These are phyloP conservation scores for Alsophila aescularia DNA, from an alignment of 2,888 invertebrate species.

Conservation along the genomic window DNA sequence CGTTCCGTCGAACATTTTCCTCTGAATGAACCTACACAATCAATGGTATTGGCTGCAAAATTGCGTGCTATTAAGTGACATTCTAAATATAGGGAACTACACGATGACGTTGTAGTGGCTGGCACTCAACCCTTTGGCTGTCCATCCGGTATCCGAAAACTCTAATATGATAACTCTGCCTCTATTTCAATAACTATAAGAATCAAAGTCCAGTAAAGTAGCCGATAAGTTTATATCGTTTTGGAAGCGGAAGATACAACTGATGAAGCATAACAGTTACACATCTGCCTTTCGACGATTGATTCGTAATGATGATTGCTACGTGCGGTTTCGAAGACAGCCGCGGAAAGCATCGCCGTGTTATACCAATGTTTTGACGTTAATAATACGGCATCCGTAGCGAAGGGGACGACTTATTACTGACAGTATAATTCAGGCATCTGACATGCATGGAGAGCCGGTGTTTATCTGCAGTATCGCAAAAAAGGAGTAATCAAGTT, in stretches of 20 bases:
- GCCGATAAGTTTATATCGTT: constrained; percentile 17
- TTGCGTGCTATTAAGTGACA: constrained; percentile 80
- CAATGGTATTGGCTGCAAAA: constrained; percentile 77
- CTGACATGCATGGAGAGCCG: constrained; percentile 51
- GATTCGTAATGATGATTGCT: constrained; percentile 52
- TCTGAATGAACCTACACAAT: constrained; percentile 80
- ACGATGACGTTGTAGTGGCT: constrained; percentile 66
- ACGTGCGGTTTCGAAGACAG: constrained; percentile 67
- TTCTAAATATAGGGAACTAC: constrained; percentile 78
- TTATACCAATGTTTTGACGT: constrained; percentile 66
- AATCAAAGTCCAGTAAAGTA: constrained; percentile 28
- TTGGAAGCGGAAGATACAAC: constrained; percentile 53
- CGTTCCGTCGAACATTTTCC: constrained; percentile 80
- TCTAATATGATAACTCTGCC: constrained; percentile 35
- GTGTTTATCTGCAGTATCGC: constrained; percentile 37
- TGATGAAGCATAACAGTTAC: constrained; percentile 78
- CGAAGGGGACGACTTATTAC: constrained; percentile 65
- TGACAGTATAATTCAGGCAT: constrained; percentile 61
- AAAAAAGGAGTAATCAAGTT: constrained; percentile 36
- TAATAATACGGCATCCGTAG: constrained; percentile 69
- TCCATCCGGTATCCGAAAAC: constrained; percentile 43
- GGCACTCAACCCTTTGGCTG: constrained; percentile 63
- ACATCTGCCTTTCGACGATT: constrained; percentile 54
- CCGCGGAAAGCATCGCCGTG: constrained; percentile 62
- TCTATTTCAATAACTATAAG: constrained; percentile 34